These are phyloP conservation scores for Polia nebulosa DNA, from an alignment of 2,888 invertebrate species.

Conservation along the genomic window DNA sequence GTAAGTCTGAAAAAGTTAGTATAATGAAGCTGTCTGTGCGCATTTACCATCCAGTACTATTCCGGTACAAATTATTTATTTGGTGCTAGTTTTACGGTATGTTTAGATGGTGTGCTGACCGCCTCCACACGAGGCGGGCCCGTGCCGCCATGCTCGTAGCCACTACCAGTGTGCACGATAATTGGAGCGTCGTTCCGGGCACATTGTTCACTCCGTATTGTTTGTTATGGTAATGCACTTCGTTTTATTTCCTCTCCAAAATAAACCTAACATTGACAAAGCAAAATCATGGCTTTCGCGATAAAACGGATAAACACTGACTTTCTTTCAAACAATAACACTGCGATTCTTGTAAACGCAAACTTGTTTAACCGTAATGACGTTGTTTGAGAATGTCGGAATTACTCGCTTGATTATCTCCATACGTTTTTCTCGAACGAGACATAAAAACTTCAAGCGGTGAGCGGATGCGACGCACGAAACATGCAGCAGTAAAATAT, in stretches of 20 bases:
- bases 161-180: constrained; percentile 61
- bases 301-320: no score
- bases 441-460: constrained; percentile 32
- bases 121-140: constrained; percentile 41
- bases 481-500: constrained; percentile 57
- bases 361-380: constrained; percentile 35
- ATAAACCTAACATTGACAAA: constrained; percentile 63
- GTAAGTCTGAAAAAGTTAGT: constrained; percentile 29
- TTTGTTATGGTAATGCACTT: constrained; percentile 74
- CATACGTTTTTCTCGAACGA: constrained; percentile 47
- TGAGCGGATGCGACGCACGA: constrained; percentile 39
- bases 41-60: constrained; percentile 39
- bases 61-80: constrained; percentile 51
- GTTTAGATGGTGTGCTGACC: constrained; percentile 39
- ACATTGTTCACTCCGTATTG: constrained; percentile 69
- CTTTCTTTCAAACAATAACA: constrained; percentile 65
- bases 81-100: constrained; percentile 43
- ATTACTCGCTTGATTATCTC: constrained; percentile 52
- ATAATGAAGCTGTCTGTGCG: constrained; percentile 24
- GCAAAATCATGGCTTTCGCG: constrained; percentile 49
- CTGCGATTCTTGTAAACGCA: constrained; percentile 51
- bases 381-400: constrained; percentile 40
- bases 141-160: constrained; percentile 14
- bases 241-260: constrained; percentile 72
- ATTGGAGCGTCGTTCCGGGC: constrained; percentile 81